Percentiles rank a stretch among this genome's conserved stretches.
phyloP scores from a whole-genome alignment of 2,113 vertebrate species.

The Laterallus jamaicensis region DNA sequence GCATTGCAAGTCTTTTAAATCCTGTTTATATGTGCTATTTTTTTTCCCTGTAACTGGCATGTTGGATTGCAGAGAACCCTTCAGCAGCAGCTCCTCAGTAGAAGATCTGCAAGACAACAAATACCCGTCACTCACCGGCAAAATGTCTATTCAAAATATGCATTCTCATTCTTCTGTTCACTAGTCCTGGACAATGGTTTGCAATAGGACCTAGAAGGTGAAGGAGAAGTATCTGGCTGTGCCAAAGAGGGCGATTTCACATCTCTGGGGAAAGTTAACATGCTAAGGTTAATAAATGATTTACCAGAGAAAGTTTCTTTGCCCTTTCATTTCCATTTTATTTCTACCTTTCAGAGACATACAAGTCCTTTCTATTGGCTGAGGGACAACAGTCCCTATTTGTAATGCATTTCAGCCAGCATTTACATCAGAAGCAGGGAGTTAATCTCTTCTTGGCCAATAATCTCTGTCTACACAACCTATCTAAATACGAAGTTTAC shows the following conservation, averaged over 20 bases:
- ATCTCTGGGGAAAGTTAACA: not conserved
- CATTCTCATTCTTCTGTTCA: not conserved
- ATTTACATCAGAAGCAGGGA: not conserved
- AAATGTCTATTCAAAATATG: not conserved
- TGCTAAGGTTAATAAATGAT: not conserved
- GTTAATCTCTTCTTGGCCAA: not conserved
- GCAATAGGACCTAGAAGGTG: not conserved
- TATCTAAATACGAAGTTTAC: not conserved
- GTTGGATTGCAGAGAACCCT: not conserved
- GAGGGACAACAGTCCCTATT: not conserved
- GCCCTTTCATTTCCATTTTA: not conserved
- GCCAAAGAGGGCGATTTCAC: not conserved
- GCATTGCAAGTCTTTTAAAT: not conserved
- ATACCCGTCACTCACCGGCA: not conserved
- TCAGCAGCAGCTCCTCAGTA: not conserved
- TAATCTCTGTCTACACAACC: not conserved
- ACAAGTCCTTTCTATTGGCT: not conserved
- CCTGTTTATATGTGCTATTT: not conserved
- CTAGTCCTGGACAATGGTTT: not conserved
- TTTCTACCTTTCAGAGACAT: not conserved
- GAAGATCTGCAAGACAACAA: not conserved
- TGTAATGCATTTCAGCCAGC: not conserved
- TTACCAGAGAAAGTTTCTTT: not conserved
- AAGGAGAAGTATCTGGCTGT: not conserved
- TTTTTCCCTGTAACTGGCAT: not conserved